These are phyloP conservation scores for Meganola albula DNA, from an alignment of 2,888 invertebrate genomes.

Conservation along the genomic window DNA sequence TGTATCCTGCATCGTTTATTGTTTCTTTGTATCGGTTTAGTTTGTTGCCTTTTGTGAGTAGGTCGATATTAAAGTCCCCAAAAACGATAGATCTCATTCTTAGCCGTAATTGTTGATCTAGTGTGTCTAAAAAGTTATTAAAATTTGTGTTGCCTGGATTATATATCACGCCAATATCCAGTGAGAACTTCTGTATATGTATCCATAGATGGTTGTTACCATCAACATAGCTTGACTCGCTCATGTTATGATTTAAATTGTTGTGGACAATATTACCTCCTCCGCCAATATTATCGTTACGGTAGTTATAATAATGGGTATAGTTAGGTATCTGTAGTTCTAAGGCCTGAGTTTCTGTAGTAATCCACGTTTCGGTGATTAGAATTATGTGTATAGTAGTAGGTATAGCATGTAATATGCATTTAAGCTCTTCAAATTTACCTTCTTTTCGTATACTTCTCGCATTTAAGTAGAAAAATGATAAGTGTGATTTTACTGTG, in stretches of 20 bases:
- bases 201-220: conserved; percentile 6
- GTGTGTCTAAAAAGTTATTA: conserved; percentile 3
- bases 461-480: conserved; percentile 5
- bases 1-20: not conserved
- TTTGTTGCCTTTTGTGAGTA: not conserved
- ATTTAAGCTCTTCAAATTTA: conserved; percentile 3
- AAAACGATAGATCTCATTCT: not conserved
- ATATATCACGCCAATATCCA: conserved; percentile 1
- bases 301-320: conserved; percentile 3
- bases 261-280: conserved; percentile 4
- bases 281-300: conserved; percentile 4
- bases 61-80: conserved; percentile 5
- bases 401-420: conserved; percentile 2
- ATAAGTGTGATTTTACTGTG: conserved; percentile 2
- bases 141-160: conserved; percentile 1
- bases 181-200: conserved; percentile 3
- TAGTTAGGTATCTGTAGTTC: conserved; percentile 6
- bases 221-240: conserved; percentile 2
- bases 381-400: conserved; percentile 4
- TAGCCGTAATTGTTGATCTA: not conserved
- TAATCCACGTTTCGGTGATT: conserved; percentile 4
- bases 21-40: not conserved
- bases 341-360: conserved; percentile 1
- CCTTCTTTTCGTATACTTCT: too few relatives aligned
- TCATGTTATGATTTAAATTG: conserved; percentile 1